Evolutionary conservation across 2,888 invertebrate genomes (phyloP).

Genomic region (Nipponacmea schrenckii): DNA sequence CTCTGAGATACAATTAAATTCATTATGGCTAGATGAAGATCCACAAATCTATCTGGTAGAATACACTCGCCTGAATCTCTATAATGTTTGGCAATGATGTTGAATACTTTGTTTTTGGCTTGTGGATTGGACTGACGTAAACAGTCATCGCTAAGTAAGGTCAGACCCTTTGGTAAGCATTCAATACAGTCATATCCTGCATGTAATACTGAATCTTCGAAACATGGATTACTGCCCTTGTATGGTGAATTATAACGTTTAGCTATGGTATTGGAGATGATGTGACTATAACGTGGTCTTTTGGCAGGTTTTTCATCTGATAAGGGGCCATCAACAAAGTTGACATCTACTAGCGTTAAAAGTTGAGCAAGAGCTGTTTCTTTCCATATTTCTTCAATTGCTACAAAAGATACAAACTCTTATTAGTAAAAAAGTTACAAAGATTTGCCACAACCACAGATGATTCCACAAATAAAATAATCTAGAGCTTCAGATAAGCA

Average conservation of each 20-base stretch:
- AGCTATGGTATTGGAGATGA: slow-evolving; percentile 52
- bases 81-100: slow-evolving; percentile 57
- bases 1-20: slow-evolving; percentile 57
- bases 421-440: not conserved
- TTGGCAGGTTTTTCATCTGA: slow-evolving; percentile 43
- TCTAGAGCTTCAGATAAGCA: too few species aligned
- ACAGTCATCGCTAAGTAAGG: slow-evolving; percentile 54
- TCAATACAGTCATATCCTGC: slow-evolving; percentile 59
- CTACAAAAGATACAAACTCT: slow-evolving; percentile 33
- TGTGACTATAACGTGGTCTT: slow-evolving; percentile 33
- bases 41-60: slow-evolving; percentile 59
- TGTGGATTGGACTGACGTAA: slow-evolving; percentile 42
- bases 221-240: slow-evolving; percentile 31
- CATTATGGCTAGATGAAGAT: slow-evolving; percentile 60
- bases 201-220: slow-evolving; percentile 54
- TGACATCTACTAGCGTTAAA: slow-evolving; percentile 61
- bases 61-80: slow-evolving; percentile 42
- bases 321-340: slow-evolving; percentile 61
- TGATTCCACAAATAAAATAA: too few species aligned
- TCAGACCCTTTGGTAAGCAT: slow-evolving; percentile 55
- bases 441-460: too few species aligned
- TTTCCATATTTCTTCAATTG: slow-evolving; percentile 55
- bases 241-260: slow-evolving; percentile 48
- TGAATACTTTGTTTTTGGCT: slow-evolving; percentile 57
- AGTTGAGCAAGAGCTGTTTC: slow-evolving; percentile 62